A percentile compares a stretch with the other conserved stretches of the same genome.
Evolutionary conservation across 2,888 invertebrate genomes (phyloP).

Genomic region (Desoria tigrina): DNA sequence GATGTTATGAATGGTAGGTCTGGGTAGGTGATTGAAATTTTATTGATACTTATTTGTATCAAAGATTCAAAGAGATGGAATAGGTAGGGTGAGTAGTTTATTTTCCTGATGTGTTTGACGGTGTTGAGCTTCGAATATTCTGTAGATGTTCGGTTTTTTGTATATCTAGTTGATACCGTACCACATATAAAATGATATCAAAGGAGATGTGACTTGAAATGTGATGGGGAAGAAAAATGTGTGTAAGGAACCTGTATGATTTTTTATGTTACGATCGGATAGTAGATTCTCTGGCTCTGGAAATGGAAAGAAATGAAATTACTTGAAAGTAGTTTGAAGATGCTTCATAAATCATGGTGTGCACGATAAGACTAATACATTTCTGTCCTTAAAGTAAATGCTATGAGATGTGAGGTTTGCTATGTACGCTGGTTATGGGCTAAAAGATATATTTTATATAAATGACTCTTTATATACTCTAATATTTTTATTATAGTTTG

Average conservation of each 20-base stretch:
- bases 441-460: too few relatives aligned
- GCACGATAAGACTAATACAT: too few relatives aligned
- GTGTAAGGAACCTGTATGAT: slow-evolving; percentile 1
- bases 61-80: slow-evolving; percentile 9
- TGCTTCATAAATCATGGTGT: slow-evolving; percentile 1
- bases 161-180: too few relatives aligned
- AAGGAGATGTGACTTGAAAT: slow-evolving; percentile 16
- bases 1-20: slow-evolving; percentile 3
- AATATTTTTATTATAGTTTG: too few relatives aligned
- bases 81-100: background rate
- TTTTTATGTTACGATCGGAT: background rate
- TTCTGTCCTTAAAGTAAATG: too few relatives aligned
- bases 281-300: too few relatives aligned
- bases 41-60: slow-evolving; percentile 17
- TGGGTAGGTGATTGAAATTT: slow-evolving; percentile 10
- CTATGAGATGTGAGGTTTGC: too few relatives aligned
- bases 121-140: slow-evolving; percentile 11
- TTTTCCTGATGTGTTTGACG: background rate
- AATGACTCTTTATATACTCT: too few relatives aligned
- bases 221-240: background rate
- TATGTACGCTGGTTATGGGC: too few relatives aligned
- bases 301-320: slow-evolving; percentile 7
- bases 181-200: too few relatives aligned
- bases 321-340: background rate
- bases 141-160: too few relatives aligned